Base-by-base conservation (phyloP, 2,113 vertebrate species). In the Melanerpes formicivorus region DNA sequence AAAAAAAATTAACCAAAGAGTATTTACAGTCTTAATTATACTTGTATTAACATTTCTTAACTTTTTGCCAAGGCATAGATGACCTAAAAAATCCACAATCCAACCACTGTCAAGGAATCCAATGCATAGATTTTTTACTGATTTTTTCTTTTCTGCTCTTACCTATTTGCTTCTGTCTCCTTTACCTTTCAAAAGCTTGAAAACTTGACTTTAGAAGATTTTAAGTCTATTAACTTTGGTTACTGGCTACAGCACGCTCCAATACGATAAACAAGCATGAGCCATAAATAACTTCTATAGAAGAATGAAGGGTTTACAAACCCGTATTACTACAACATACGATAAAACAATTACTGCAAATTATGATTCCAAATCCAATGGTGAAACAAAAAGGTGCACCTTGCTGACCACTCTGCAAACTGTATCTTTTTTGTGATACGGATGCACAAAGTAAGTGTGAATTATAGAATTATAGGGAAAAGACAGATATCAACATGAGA, bases 391-490 rank as follows among this genome's bases (percentile, higher is more conserved):
- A 95, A 50, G 32, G 42, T 69, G 34, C 30, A 93, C 55, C 37
- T 80, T 73, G 73, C 0, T 69, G 91, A 79, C 14, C 6, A 1
- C 59, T 87, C 86, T 64, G 50, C 84, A 87, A 95, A 95, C 92
- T 19, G 15, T 40, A 80, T 69, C 22, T 62, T 87, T 90, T 90
- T 89, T 84, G 75, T 87, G 64, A 83, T 90, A 87, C 19, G 80
- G 84, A 88, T n/a, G 73, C 75, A 76, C 32, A 90, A 94, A 96
- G 52, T 42, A 92, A 91, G 55, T 77, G 70, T 19, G 82, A 93
- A 87, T 91, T 77, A 93, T 1, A 84, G 73, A 87, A 79, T 74
- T 6, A 19, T 34, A 23, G 30, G 77, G 94, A 89, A 92, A 92
- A 73, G 52, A 56, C 30, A 86, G 34, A 86, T 91, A 46, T 88